A percentile compares a stretch with the other conserved stretches of the same genome.
Evolutionary conservation across 2,113 vertebrate species (phyloP).

Genomic region (Apteryx owenii): DNA sequence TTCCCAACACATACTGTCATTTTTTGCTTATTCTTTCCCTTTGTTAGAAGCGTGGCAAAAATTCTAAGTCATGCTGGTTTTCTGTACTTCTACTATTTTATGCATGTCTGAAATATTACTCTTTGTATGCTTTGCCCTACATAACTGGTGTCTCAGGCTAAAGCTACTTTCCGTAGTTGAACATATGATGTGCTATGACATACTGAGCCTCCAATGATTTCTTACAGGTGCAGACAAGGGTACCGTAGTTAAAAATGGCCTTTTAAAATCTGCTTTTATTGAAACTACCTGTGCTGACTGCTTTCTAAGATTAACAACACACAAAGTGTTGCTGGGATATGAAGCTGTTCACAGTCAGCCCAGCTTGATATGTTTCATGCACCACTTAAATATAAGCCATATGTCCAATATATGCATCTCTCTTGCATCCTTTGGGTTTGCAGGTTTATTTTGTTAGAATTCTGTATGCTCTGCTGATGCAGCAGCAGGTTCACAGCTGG

Average conservation of each 20-base stretch:
- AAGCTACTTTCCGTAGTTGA: neutral
- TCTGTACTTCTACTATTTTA: neutral
- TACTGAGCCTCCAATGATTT: neutral
- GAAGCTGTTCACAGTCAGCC: neutral
- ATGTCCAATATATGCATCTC: neutral
- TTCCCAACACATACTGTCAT: neutral
- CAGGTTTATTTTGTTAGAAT: neutral
- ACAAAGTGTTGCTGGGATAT: accelerated
- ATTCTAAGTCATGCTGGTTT: neutral
- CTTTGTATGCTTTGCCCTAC: neutral
- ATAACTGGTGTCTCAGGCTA: neutral
- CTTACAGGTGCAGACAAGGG: neutral
- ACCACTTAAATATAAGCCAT: neutral
- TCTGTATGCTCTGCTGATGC: neutral
- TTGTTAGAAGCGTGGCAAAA: neutral
- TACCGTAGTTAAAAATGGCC: neutral
- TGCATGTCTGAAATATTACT: neutral
- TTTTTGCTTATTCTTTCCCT: neutral
- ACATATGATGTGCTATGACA: accelerated
- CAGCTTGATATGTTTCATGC: neutral
- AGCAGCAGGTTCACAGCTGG: neutral
- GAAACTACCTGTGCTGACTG: neutral
- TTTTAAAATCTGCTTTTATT: neutral
- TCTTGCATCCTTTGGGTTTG: neutral
- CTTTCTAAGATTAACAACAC: neutral